Conservation (phyloP, 1,140 invertebrate species). For the Drosophila bipectinata region DNA sequence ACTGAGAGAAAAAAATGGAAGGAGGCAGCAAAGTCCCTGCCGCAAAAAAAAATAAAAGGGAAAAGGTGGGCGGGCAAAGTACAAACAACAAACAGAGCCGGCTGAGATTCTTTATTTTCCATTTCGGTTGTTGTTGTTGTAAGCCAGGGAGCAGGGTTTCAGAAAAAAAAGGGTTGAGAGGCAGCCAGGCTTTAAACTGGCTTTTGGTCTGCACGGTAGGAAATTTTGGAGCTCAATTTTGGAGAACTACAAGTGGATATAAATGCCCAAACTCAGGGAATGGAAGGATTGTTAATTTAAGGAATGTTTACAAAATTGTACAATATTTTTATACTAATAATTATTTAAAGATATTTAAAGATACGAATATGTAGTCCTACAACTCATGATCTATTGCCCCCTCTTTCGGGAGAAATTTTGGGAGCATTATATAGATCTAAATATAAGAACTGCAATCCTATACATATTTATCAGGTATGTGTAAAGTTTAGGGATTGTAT, state of each 20-base stretch:
- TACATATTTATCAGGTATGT: no score
- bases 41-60: not conserved
- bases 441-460: no score
- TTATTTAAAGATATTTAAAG: no score
- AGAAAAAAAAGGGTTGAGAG: slow-evolving; percentile 10
- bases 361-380: no score
- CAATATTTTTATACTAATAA: no score
- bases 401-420: not conserved
- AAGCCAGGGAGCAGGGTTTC: slow-evolving; percentile 16
- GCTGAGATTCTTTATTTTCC: slow-evolving; percentile 36
- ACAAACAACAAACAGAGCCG: slow-evolving; percentile 55
- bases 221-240: not conserved
- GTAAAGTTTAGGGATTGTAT: no score
- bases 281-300: no score
- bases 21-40: slow-evolving; percentile 1
- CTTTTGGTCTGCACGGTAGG: slow-evolving; percentile 13
- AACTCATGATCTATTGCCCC: no score
- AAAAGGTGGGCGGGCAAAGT: slow-evolving; percentile 11
- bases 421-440: no score
- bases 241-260: no score
- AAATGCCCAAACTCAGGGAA: no score
- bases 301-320: no score
- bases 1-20: slow-evolving; percentile 22
- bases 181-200: slow-evolving; percentile 47
- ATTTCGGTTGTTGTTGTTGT: slow-evolving; percentile 1